These are phyloP conservation scores for Noctua pronuba DNA, from an alignment of 2,888 invertebrate species.

Conservation along the genomic window DNA sequence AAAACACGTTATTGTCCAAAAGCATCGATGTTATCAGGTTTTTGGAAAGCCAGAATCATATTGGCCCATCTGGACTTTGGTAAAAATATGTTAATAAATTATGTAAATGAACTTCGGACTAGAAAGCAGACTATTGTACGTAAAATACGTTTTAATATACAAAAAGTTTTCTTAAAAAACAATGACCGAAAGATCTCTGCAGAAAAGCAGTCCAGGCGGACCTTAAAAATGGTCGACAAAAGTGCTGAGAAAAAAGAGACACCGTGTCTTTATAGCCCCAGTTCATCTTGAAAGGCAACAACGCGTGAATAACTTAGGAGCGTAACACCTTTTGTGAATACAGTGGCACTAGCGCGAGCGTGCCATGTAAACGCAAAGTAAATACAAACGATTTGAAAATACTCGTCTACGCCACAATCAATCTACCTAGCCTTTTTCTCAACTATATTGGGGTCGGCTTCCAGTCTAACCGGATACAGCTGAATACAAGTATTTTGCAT, in stretches of 20 bases:
- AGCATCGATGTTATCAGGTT: background rate
- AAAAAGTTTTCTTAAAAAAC: background rate
- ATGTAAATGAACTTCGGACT: background rate
- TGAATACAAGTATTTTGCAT: no score
- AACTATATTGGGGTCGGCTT: background rate
- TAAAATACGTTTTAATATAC: background rate
- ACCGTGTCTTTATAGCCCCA: background rate
- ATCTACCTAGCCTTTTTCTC: background rate
- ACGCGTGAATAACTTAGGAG: slow-evolving; percentile 36
- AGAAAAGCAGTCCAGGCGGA: background rate
- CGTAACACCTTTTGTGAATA: slow-evolving; percentile 11
- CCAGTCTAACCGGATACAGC: background rate
- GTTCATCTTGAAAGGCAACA: slow-evolving; percentile 9
- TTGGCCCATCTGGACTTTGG: background rate
- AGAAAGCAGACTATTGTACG: background rate
- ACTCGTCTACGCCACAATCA: background rate
- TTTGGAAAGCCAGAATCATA: background rate
- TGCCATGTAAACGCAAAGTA: background rate
- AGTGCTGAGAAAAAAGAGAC: slow-evolving; percentile 1
- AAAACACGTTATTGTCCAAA: background rate
- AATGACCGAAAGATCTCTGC: slow-evolving; percentile 1
- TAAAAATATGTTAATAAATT: background rate
- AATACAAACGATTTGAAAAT: background rate
- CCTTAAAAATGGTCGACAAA: background rate
- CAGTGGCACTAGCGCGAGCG: background rate